phyloP scores from a whole-genome alignment of 2,113 vertebrate genomes.

The Laticauda colubrina region DNA sequence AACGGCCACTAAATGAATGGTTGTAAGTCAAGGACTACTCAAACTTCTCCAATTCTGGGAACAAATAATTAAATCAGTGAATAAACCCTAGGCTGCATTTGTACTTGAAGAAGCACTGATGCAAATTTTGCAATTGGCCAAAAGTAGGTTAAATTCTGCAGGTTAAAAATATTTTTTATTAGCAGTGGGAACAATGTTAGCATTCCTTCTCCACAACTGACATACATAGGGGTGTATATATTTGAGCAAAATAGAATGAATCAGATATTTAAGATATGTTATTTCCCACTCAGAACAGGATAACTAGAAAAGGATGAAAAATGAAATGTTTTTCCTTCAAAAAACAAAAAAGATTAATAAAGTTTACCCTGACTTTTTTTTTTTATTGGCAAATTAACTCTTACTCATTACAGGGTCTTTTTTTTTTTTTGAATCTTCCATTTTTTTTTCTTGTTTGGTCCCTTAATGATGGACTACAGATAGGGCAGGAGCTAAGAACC shows the following conservation, averaged over 20 bases:
- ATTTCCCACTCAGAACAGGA: not conserved
- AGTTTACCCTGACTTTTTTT: accelerated
- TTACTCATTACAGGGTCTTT: not conserved
- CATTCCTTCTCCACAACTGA: constrained; percentile 48
- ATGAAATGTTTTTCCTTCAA: not conserved
- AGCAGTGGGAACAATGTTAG: constrained; percentile 50
- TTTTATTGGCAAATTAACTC: not conserved
- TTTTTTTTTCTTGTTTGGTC: not conserved
- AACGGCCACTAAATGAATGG: not conserved
- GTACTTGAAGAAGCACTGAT: constrained; percentile 36
- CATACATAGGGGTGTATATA: constrained; percentile 31
- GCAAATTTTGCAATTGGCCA: constrained; percentile 51
- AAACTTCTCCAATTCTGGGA: constrained; percentile 14
- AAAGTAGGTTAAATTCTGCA: constrained; percentile 45
- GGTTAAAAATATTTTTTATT: constrained; percentile 45
- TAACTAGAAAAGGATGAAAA: not conserved
- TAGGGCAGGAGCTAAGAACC: not conserved
- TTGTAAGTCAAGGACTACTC: not conserved
- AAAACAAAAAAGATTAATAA: not conserved
- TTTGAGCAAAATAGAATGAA: constrained; percentile 26
- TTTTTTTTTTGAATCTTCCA: not conserved
- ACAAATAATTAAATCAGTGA: not conserved
- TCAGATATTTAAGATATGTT: constrained; percentile 22
- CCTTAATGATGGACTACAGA: not conserved
- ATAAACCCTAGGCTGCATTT: not conserved